Evolutionary conservation across 2,797 vertebrate genomes (phyloP).

Genomic region (Crypturellus tataupa): DNA sequence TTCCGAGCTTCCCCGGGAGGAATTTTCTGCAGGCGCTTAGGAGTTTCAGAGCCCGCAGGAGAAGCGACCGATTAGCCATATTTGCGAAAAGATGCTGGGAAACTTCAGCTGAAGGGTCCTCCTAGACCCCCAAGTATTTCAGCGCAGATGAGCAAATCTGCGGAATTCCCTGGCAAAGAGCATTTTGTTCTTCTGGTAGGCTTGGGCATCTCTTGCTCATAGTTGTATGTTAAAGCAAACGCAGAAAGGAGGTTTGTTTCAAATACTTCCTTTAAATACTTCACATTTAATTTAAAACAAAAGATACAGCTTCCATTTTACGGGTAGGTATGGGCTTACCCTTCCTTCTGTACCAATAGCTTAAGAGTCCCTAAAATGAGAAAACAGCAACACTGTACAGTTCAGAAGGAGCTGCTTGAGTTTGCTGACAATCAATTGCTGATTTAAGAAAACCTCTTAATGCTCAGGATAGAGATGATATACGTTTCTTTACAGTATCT

Average conservation of each 20-base stretch:
- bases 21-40: slow-evolving; percentile 37
- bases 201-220: not conserved
- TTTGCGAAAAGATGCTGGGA: slow-evolving; percentile 58
- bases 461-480: slow-evolving; percentile 28
- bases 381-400: not conserved
- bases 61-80: slow-evolving; percentile 42
- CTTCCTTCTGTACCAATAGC: slow-evolving; percentile 18
- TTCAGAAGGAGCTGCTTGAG: slow-evolving; percentile 59
- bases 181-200: slow-evolving; percentile 47
- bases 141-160: not conserved
- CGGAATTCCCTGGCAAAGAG: slow-evolving; percentile 1
- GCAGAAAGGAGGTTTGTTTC: slow-evolving; percentile 49
- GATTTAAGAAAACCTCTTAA: slow-evolving; percentile 58
- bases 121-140: not conserved
- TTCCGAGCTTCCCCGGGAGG: slow-evolving; percentile 42
- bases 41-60: slow-evolving; percentile 52
- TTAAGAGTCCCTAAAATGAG: slow-evolving; percentile 49
- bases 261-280: slow-evolving; percentile 50
- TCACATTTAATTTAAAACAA: slow-evolving; percentile 63
- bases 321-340: slow-evolving; percentile 47
- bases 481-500: slow-evolving; percentile 59
- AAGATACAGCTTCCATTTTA: slow-evolving; percentile 74
- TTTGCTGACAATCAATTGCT: slow-evolving; percentile 64
- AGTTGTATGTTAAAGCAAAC: slow-evolving; percentile 13
- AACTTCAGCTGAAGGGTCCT: slow-evolving; percentile 36